Base-by-base conservation (phyloP, 2,888 invertebrate species). In the Macrosoma leucophasiata region DNA sequence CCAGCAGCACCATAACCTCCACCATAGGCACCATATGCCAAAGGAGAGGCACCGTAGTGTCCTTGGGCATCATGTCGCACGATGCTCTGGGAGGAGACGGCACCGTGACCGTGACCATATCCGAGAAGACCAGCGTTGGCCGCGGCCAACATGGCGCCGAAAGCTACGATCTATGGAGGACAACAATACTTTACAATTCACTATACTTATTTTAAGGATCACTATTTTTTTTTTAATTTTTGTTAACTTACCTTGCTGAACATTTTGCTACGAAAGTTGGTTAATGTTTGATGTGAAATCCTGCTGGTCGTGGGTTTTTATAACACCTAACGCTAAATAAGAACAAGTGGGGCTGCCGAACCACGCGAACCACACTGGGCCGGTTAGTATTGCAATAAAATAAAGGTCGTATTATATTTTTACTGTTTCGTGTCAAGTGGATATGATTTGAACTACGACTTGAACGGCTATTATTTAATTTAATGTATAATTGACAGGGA, bases 121-220 rank as follows among this genome's bases (percentile, higher is more conserved):
- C 51, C 55, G 24, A 50, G 71, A 26, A 79, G 55, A 13, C 84
- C 84, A 18, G 85, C 86, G 41, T 70, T 71, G 20, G 81, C 79
- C 3, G 84, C 65, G 26, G 74, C 72, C 54, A 86, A 46, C 44
- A 86, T 47, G 36, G 73, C 71, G 43, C 72, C 64, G 36, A 86
- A 60, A 33, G 75, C 64, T 46, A 82, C 46, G 43, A 85, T 68
- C 86, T n/a, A n/a, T 87, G 58, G 6, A 18, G 28, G 10, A 11
- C 22, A 18, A 9, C 28, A 14, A 2, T 25, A 14, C 3, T 4
- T 13, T n/a, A n/a, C n/a, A n/a, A n/a, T n/a, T n/a, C n/a, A n/a
- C n/a, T n/a, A n/a, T 24, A 9, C 9, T 9, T 10, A 23, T 11
- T 12, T 18, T 3, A 13, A 17, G 17, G 3, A 23, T 17, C 17